Percentiles rank a stretch among this genome's conserved stretches.
phyloP scores from a whole-genome alignment of 2,888 invertebrate genomes.

The Agelastica alni region DNA sequence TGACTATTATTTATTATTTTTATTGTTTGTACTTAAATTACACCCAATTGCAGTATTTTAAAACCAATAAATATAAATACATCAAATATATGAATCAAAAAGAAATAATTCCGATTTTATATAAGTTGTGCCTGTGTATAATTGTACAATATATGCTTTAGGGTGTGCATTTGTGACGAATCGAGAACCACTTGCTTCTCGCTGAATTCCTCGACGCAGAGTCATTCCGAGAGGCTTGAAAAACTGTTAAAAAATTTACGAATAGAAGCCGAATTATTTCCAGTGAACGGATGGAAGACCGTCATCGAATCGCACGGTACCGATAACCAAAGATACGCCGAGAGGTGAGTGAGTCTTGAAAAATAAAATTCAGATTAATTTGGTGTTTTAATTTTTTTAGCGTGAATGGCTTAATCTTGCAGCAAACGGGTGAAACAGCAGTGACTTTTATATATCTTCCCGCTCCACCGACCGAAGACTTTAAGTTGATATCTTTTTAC shows the following conservation, averaged over 20 bases:
- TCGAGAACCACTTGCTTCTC: conserved; percentile 48
- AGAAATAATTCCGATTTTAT: too few relatives aligned
- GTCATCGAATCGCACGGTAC: conserved; percentile 47
- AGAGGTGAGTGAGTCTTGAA: conserved; percentile 43
- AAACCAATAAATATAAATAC: too few relatives aligned
- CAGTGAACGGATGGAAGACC: conserved; percentile 59
- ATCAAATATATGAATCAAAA: too few relatives aligned
- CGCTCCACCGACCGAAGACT: conserved; percentile 67
- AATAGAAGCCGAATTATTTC: conserved; percentile 82
- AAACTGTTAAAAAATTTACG: conserved; percentile 81
- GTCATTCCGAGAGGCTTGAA: conserved; percentile 59
- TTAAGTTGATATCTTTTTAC: conserved; percentile 60
- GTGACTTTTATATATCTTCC: conserved; percentile 93
- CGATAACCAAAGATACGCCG: conserved; percentile 46
- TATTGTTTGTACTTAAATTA: too few relatives aligned
- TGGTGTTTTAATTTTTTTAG: conserved; percentile 48
- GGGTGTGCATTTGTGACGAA: conserved; percentile 82
- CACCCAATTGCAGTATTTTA: too few relatives aligned
- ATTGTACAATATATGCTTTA: too few relatives aligned
- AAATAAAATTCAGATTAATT: not conserved
- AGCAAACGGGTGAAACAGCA: conserved; percentile 77
- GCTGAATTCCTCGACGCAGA: conserved; percentile 42
- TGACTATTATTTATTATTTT: too few relatives aligned
- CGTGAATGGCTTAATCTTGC: conserved; percentile 80
- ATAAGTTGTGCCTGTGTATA: too few relatives aligned